Base-by-base conservation (phyloP, 2,888 invertebrate genomes). In the Xylota segnis region DNA sequence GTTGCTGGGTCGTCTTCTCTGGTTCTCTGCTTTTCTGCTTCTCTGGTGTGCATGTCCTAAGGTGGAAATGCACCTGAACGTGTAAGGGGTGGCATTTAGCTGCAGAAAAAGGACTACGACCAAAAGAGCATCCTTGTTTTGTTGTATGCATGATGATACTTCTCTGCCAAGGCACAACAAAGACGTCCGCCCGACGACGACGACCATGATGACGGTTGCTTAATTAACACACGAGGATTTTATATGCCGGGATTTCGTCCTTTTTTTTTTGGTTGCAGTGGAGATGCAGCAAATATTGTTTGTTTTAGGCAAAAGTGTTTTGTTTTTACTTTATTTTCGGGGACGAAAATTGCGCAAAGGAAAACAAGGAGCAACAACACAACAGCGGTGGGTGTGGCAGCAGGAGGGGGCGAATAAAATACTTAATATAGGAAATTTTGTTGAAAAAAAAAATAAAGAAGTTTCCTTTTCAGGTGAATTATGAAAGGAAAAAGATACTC, bases 111-210 rank as follows among this genome's bases (percentile, higher is more conserved):
- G 61, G 37, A 84, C 70, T 65, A 76, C 74, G 70, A 79, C 83
- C 59, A 84, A 84, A 84, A 70, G 84, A 84, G 81, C 84, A 84
- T 81, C 71, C 84, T 81, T 84, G 66, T 84, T 75, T 81, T 76
- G 56, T 59, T 83, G 18, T 76, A n/a, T n/a, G 34, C 47, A 61
- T 56, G 65, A 79, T 84, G 81, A 71, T 84, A 84, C 81, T 84
- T 76, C 50, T 84, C 50, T 75, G 74, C 65, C 43, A 16, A 9
- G 32, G 34, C 29, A 82, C 59, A 86, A 86, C 77, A 86, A 86
- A 82, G 76, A 84, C 61, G 66, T 68, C 82, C 82, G 76, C 56
- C 58, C 54, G 37, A 37, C 37, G 37, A 37, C 10, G 37, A 37
- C 37, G 37, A 37, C 10, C 10, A 37, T 37, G 66, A 76, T 65